These are phyloP conservation scores for Caenorhabditis sp. DNA, from an alignment of 2,888 invertebrate species.

Conservation along the genomic window DNA sequence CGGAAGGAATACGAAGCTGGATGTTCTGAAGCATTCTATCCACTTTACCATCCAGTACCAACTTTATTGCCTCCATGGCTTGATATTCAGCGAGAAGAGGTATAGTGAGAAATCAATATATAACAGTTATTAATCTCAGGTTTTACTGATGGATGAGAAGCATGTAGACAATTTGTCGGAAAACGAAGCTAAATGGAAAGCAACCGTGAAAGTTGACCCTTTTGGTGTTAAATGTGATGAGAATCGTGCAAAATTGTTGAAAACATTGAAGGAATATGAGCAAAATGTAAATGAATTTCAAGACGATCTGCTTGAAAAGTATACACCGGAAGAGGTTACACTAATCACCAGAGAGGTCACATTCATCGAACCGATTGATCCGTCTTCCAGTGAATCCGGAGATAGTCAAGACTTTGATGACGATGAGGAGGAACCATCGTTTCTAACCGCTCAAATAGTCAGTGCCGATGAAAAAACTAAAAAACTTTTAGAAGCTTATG, in stretches of 20 bases:
- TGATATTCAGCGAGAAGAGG: neutral
- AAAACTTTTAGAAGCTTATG: neutral
- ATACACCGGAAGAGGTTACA: neutral
- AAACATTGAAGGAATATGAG: constrained; percentile 10
- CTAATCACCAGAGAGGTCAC: neutral
- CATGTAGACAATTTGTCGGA: neutral
- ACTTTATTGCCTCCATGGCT: constrained; percentile 16
- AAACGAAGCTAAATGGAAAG: neutral
- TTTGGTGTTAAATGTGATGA: neutral
- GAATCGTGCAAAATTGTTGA: constrained; percentile 7
- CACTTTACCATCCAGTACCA: constrained; percentile 21
- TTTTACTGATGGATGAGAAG: no score
- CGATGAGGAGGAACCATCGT: neutral
- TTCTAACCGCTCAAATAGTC: no score
- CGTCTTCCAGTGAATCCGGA: neutral
- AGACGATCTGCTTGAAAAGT: neutral
- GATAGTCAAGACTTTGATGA: neutral
- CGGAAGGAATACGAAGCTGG: constrained; percentile 29
- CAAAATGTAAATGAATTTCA: neutral
- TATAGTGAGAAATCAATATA: neutral
- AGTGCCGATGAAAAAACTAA: no score
- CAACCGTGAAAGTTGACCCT: neutral
- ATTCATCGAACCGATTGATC: neutral
- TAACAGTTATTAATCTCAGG: no score
- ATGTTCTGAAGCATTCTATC: constrained; percentile 29